Evolutionary conservation across 2,113 vertebrate genomes (phyloP).

Genomic region (Tragulus kanchil): DNA sequence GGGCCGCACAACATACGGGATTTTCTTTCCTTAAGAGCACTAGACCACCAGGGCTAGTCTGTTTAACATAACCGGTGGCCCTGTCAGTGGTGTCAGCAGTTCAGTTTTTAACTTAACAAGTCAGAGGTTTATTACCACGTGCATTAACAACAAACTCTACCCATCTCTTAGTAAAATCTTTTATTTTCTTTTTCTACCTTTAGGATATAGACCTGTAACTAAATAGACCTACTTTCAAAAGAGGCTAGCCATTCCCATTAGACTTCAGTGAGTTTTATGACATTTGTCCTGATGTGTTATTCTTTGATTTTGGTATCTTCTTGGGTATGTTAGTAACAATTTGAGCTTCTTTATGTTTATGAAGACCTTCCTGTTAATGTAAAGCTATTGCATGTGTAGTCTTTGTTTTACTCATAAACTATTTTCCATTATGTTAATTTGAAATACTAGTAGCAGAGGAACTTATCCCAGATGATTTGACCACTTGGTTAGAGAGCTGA

Average conservation of each 20-base stretch:
- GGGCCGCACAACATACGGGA: background rate
- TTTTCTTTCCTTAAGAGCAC: background rate
- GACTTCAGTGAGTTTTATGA: background rate
- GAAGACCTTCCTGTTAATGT: conserved; percentile 27
- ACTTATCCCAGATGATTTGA: conserved; percentile 22
- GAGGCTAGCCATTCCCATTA: background rate
- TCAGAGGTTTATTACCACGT: background rate
- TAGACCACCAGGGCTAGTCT: background rate
- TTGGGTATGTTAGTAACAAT: background rate
- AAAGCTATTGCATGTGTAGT: background rate
- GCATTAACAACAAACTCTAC: background rate
- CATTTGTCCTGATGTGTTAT: conserved; percentile 14
- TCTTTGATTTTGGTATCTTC: conserved; percentile 17
- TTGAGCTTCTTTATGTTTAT: conserved; percentile 33
- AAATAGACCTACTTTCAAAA: conserved; percentile 13
- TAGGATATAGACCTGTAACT: background rate
- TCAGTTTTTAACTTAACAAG: background rate
- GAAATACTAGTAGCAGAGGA: conserved; percentile 28
- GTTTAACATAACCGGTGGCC: background rate
- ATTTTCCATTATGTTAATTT: conserved; percentile 34
- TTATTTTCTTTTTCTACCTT: background rate
- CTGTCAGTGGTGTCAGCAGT: background rate
- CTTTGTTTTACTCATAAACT: background rate
- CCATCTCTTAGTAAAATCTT: background rate
- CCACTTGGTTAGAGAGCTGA: background rate